Percentiles rank a stretch among this genome's conserved stretches.
Conservation (phyloP, 2,888 invertebrate genomes). For the Lasioglossum figueresi region DNA sequence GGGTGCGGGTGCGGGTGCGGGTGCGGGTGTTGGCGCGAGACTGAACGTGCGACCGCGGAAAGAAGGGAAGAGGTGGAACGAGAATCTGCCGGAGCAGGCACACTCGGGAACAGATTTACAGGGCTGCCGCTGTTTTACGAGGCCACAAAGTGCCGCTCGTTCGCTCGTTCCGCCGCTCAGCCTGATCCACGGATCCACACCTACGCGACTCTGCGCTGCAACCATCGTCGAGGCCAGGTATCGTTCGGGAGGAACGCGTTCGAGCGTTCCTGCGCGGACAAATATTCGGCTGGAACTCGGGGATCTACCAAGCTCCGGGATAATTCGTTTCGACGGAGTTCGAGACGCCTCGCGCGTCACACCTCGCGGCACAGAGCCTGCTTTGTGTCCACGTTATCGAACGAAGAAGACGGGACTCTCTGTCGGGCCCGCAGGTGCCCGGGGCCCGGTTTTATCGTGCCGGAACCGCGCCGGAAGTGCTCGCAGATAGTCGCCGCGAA, state of each 20-base stretch:
- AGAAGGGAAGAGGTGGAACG: constrained; percentile 65
- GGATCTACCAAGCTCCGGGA: background rate
- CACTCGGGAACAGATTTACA: constrained; percentile 82
- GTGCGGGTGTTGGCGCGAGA: constrained; percentile 23
- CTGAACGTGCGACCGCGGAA: constrained; percentile 35
- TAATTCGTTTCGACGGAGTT: background rate
- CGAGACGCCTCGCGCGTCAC: background rate
- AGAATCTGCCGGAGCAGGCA: constrained; percentile 80
- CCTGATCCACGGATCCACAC: constrained; percentile 24
- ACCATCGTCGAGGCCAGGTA: constrained; percentile 45
- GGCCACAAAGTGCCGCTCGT: constrained; percentile 82
- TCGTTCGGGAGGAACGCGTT: constrained; percentile 29
- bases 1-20: too few species aligned
- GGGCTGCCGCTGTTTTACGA: constrained; percentile 82
- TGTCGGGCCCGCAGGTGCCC: constrained; percentile 77
- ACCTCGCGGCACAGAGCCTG: constrained; percentile 56
- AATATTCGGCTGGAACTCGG: background rate
- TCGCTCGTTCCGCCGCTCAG: constrained; percentile 39
- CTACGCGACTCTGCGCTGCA: constrained; percentile 33
- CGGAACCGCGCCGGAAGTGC: constrained; percentile 80
- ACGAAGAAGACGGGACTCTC: constrained; percentile 59
- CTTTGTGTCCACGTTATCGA: constrained; percentile 72
- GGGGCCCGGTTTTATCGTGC: constrained; percentile 77
- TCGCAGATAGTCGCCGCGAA: constrained; percentile 73
- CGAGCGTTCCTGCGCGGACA: background rate